Evolutionary conservation across 2,113 vertebrate genomes (phyloP).

Genomic region (Piliocolobus tephrosceles): DNA sequence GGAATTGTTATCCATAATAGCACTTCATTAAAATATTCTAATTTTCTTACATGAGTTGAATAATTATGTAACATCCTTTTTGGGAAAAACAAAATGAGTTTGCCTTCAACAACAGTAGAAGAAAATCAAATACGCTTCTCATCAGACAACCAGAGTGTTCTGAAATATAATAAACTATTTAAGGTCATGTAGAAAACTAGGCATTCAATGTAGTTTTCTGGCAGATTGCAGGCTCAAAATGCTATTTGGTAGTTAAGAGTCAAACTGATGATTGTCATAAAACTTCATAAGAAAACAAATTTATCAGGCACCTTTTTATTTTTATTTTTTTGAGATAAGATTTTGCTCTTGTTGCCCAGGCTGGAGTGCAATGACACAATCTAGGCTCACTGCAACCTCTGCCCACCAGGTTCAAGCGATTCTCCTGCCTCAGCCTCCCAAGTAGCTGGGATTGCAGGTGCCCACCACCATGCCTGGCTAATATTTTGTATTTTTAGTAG

Average conservation of each 20-base stretch:
- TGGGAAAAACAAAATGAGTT: not conserved
- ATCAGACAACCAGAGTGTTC: not conserved
- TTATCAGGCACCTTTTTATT: not conserved
- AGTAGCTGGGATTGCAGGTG: no score
- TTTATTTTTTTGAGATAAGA: no score
- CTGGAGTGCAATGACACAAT: no score
- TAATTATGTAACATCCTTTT: not conserved
- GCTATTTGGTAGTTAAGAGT: constrained; percentile 17
- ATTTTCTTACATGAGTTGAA: not conserved
- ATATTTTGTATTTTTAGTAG: no score
- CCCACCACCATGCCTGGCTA: no score
- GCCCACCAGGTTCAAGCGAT: no score
- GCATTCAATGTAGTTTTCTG: constrained; percentile 31
- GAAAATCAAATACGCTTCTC: not conserved
- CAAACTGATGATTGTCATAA: constrained; percentile 40
- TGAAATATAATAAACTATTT: not conserved
- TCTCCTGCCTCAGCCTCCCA: no score
- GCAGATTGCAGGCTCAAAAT: constrained; percentile 22
- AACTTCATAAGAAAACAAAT: constrained; percentile 52
- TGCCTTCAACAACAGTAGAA: not conserved
- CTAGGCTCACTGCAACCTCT: no score
- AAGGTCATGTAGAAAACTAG: not conserved
- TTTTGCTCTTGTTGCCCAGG: no score
- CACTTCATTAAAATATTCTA: not conserved
- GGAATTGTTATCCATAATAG: not conserved